Conservation (phyloP, 2,797 vertebrate species). For the Emys orbicularis region DNA sequence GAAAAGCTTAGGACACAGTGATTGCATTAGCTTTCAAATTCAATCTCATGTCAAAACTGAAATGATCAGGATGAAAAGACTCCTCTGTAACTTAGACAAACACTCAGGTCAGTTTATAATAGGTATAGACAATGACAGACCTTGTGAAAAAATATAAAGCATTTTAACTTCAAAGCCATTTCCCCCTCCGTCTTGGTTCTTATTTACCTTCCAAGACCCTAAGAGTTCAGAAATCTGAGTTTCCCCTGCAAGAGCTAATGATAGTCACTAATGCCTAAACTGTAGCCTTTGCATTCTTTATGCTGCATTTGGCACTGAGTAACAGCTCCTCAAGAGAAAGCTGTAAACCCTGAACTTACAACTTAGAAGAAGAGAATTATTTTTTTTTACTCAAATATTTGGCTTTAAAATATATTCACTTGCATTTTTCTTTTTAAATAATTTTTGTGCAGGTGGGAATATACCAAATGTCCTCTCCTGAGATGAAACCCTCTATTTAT, state of each 20-base stretch:
- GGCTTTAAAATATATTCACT: slow-evolving; percentile 39
- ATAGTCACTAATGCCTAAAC: neutral
- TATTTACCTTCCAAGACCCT: slow-evolving; percentile 9
- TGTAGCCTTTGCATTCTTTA: neutral
- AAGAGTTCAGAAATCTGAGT: neutral
- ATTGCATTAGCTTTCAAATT: neutral
- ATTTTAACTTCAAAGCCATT: slow-evolving; percentile 31
- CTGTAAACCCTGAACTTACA: neutral
- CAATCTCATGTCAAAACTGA: slow-evolving; percentile 4
- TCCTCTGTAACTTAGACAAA: slow-evolving; percentile 33
- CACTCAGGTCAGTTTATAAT: neutral
- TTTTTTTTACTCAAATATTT: neutral
- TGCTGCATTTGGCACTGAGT: neutral
- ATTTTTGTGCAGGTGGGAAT: slow-evolving; percentile 53
- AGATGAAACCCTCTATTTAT: slow-evolving; percentile 57
- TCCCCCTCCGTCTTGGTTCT: neutral
- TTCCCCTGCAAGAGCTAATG: neutral
- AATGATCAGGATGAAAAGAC: neutral
- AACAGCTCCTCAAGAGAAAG: neutral
- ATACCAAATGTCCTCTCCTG: slow-evolving; percentile 22
- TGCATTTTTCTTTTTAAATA: slow-evolving; percentile 31
- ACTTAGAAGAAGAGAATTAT: neutral
- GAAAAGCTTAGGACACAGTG: neutral
- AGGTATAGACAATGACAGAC: neutral
- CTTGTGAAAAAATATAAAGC: neutral